Evolutionary conservation across 2,888 invertebrate species (phyloP).

Genomic region (Muschampia plurimacula): DNA sequence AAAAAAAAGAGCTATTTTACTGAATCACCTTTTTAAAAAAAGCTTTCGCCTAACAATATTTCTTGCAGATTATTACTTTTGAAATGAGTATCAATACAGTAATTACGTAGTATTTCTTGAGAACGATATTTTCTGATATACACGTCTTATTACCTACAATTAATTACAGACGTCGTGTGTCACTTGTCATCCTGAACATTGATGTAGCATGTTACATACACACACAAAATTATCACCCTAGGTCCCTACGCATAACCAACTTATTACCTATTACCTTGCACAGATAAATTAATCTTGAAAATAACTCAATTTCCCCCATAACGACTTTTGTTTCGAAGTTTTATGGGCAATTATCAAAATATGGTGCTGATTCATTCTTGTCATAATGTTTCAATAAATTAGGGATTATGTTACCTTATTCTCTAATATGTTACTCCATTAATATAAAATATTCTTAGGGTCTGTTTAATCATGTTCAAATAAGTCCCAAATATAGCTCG

Average conservation of each 20-base stretch:
- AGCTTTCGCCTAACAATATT: no score
- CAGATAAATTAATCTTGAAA: background rate
- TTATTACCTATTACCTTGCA: background rate
- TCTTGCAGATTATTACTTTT: no score
- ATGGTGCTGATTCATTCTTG: conserved; percentile 22
- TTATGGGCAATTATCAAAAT: conserved; percentile 69
- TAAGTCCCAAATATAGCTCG: no score
- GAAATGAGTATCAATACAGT: no score
- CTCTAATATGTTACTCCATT: no score
- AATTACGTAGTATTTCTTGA: no score
- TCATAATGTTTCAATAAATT: background rate
- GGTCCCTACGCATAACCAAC: background rate
- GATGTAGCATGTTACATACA: background rate
- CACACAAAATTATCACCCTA: conserved; percentile 5
- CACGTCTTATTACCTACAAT: background rate
- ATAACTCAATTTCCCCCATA: conserved; percentile 51
- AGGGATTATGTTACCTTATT: background rate
- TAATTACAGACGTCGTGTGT: conserved; percentile 22
- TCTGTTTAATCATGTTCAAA: no score
- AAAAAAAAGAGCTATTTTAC: no score
- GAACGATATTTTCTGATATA: no score
- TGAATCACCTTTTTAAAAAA: no score
- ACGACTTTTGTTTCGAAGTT: conserved; percentile 64
- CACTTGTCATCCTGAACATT: conserved; percentile 12
- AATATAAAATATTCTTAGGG: no score